Evolutionary conservation across 2,113 vertebrate genomes (phyloP), one percentile per base, ranked within the genome.

Genomic region (Tautogolabrus adspersus): DNA sequence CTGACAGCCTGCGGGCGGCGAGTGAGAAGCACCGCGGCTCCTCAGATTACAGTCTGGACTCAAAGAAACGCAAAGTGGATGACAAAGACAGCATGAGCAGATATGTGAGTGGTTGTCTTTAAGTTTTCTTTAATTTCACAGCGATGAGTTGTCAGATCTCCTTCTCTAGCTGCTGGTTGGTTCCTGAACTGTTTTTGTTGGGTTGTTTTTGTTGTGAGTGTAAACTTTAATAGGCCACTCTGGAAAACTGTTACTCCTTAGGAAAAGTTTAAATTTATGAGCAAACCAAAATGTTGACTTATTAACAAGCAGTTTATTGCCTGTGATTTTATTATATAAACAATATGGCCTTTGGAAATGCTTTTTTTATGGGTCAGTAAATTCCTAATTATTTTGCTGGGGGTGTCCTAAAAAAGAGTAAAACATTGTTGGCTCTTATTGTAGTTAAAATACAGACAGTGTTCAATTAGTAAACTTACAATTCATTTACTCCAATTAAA

Each of bases 61-160:
- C 97, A 78, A 98, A 98, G 93, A 99, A 99, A 84, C 89, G 97
- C 87, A 97, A 98, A 88, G 97, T 97, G 0, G 97, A 99, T 57
- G 97, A 98, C 91, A 98, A 99, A 87, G 97, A 98, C 92, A 96
- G 93, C 87, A 92, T 98, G 95, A 96, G 96, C 92, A 93, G 97
- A 96, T 99, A 98, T 58, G 97, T 99, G 91, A 83, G 97, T 86
- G 26, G 30, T 30, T 59, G 42, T 23, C 23, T 34, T 59, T 19
- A 15, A 7, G 30, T 12, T 7, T 13, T 26, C 30, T 8, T 49
- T 49, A 18, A 18, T 5, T 46, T 46, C 44, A 46, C 13, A 46
- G 1, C 0, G 40, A 42, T 42, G 40, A 11, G 40, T 15, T 15
- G 3, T 12, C 44, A 46, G 40, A 3, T 46, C 12, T 15, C 13